Conservation (phyloP, 1,140 invertebrate genomes). For the Pogonomyrmex barbatus region DNA sequence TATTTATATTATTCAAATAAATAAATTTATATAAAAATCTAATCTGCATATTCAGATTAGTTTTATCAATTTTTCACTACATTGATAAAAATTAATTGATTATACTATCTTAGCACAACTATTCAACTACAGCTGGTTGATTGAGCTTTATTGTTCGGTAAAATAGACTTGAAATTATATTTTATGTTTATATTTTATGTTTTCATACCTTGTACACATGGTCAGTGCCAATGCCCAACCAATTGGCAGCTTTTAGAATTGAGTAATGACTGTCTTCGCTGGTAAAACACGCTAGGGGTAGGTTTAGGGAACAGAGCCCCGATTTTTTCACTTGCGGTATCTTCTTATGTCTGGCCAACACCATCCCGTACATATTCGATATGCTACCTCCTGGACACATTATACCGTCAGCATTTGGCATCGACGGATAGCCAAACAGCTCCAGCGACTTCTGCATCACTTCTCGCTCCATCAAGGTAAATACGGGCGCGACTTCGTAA, state of each 20-base stretch:
- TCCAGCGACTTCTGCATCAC: conserved; percentile 88
- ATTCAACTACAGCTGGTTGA: too few species aligned
- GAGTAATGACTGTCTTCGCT: conserved; percentile 97
- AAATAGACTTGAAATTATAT: too few species aligned
- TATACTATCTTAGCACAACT: too few species aligned
- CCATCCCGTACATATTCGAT: conserved; percentile 94
- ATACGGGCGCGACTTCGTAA: conserved; percentile 92
- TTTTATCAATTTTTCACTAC: too few species aligned
- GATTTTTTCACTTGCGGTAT: conserved; percentile 92
- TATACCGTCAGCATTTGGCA: conserved; percentile 89
- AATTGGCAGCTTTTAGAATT: conserved; percentile 91
- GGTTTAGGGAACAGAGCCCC: conserved; percentile 87
- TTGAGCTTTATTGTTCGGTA: too few species aligned
- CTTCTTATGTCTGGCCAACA: conserved; percentile 91
- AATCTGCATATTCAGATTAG: too few species aligned
- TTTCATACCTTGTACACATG: conserved; percentile 82
- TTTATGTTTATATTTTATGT: background rate
- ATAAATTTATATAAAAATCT: too few species aligned
- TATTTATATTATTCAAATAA: too few species aligned
- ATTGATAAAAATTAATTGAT: too few species aligned
- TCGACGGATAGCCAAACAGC: conserved; percentile 89
- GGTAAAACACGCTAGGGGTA: conserved; percentile 89
- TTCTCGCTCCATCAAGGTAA: conserved; percentile 90
- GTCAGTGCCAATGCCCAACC: conserved; percentile 93
- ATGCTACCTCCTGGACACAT: conserved; percentile 94